Base-by-base conservation (phyloP, 2,888 invertebrate genomes). In the Sinohyriopsis cumingii region DNA sequence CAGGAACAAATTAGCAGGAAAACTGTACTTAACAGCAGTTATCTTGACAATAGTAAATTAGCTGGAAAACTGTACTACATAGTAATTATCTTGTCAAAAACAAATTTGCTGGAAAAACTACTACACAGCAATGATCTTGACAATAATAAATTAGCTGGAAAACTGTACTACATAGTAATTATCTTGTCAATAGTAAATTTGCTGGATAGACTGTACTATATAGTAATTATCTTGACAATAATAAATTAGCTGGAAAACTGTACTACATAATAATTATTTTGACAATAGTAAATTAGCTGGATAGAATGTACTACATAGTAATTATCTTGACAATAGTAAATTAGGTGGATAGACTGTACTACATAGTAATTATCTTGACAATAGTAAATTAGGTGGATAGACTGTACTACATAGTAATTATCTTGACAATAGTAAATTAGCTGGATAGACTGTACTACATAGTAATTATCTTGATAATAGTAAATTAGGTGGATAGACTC, bases 261-360 rank as follows among this genome's bases (percentile, higher is more conserved):
- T 25, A 25, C 25, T 25, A 4, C 25, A 25, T 25, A 4, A 4
- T 4, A 25, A n/a, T n/a, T n/a, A 4, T 0, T 28, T 28, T 5
- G 6, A 7, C 54, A 9, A 5, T 63, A 45, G 5, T n/a, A 45
- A 62, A 20, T 70, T 67, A 72, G 5, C 73, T 28, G 1, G 78
- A 79, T 57, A 83, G 65, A 61, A 76, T 25, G 25, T 25, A 25
- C 25, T 25, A 4, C 25, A 25, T 25, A 4, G 25, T 4, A 25
- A n/a, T n/a, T n/a, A 4, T 0, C 78, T 57, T 69, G 69, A 80
- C 83, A 83, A 1, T 28, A 28, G 6, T 28, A 28, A 28, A 28
- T 28, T 67, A 72, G 5, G 72, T 28, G 1, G 78, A 79, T 57
- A 83, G 65, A 61, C 77, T 25, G 25, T 25, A 25, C 25, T 25